Base-by-base conservation (phyloP, 2,888 invertebrate genomes). In the Plagodis dolabraria region DNA sequence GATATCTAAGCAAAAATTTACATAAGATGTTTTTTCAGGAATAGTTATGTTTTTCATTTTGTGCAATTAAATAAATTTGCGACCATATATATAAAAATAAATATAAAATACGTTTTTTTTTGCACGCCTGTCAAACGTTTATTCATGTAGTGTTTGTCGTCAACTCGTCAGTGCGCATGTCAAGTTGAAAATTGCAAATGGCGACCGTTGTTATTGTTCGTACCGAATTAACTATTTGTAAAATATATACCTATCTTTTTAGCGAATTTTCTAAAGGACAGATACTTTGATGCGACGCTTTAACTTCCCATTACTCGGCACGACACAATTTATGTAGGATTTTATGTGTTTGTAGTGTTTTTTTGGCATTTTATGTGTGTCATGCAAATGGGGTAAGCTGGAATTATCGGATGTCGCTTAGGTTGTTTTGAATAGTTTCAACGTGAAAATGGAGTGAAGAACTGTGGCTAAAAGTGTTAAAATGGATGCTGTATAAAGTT, bases 121-220 rank as follows among this genome's bases (percentile, higher is more conserved):
- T 57, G 54, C 53, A 79, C 87, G 77, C 64, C 76, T 65, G 70
- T 74, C 72, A 72, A 88, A 90, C 71, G 86, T 76, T 83, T 84
- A 71, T 71, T 84, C 83, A 80, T 78, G 76, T 40, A 83, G 82
- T 86, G 85, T 88, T 89, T 89, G 86, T 90, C 89, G 87, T 83
- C 82, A 81, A 79, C 86, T 85, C 90, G 88, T 82, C 87, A 92
- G 86, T 93, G 95, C 95, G 95, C 95, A 95, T 94, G 95, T 94
- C 95, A 95, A 93, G 94, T 94, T 94, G 94, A 94, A 95, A 96
- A 97, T 97, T 97, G 97, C 97, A 98, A 98, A 98, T 98, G 98
- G 98, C 98, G 97, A 96, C 97, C 96, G 97, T 97, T 98, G 98
- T 98, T 98, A 97, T 98, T 98, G 98, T 98, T 98, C 96, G 96